phyloP scores from a whole-genome alignment of 2,113 vertebrate species.

The Struthidea cinerea region DNA sequence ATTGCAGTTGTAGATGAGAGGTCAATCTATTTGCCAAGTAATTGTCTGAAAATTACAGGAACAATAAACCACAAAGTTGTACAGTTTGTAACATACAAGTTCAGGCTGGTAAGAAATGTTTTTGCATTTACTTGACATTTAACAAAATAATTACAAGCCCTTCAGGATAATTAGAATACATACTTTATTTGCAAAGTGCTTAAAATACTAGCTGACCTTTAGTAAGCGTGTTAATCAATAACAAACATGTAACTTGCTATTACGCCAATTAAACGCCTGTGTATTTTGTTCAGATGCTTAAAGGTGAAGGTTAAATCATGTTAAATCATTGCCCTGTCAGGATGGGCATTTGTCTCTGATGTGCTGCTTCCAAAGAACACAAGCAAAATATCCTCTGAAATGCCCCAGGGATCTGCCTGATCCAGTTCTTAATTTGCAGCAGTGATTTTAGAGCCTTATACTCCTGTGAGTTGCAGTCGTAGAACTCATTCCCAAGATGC shows the following conservation, averaged over 20 bases:
- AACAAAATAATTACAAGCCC: conserved; percentile 56
- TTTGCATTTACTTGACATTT: conserved; percentile 66
- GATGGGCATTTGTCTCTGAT: background rate
- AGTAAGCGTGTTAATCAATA: conserved; percentile 51
- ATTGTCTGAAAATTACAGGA: conserved; percentile 29
- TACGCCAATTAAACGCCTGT: conserved; percentile 36
- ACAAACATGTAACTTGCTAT: conserved; percentile 14
- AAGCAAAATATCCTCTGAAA: background rate
- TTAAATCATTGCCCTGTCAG: background rate
- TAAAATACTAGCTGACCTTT: conserved; percentile 59
- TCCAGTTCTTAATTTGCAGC: background rate
- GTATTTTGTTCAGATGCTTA: background rate
- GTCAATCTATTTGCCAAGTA: background rate
- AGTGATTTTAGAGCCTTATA: background rate
- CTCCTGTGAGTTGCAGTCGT: background rate
- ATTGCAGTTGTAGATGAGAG: background rate
- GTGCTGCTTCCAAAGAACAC: background rate
- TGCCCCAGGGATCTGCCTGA: background rate
- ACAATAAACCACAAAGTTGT: conserved; percentile 6
- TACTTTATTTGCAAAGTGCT: conserved; percentile 24
- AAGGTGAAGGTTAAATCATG: conserved; percentile 19
- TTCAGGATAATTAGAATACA: conserved; percentile 50
- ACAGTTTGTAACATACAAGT: background rate
- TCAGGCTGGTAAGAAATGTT: background rate
- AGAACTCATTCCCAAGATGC: background rate